Conservation (phyloP, 2,113 vertebrate genomes). For the Phyllopteryx taeniolatus region DNA sequence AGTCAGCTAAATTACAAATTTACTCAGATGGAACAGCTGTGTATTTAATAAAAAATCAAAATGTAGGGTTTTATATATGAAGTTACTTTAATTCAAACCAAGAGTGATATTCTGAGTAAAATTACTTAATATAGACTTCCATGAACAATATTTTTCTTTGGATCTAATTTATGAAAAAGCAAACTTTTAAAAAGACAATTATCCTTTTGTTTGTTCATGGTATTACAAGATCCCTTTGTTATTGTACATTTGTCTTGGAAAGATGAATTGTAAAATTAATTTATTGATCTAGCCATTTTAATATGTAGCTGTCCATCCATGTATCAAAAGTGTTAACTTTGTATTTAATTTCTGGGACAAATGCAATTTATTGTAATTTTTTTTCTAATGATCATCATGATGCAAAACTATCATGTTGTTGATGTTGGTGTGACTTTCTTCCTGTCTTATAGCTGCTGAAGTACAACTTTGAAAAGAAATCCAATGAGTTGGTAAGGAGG, state of each 20-base stretch:
- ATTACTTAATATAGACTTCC: not conserved
- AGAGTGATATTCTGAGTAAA: not conserved
- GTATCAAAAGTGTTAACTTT: not conserved
- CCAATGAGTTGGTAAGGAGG: slow-evolving; percentile 88
- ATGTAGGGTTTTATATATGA: slow-evolving; percentile 12
- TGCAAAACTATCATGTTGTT: slow-evolving; percentile 4
- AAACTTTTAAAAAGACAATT: not conserved
- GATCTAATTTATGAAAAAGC: not conserved
- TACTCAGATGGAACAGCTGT: slow-evolving; percentile 4
- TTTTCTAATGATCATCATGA: not conserved
- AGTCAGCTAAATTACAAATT: slow-evolving; percentile 24
- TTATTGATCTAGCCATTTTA: not conserved
- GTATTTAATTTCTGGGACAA: not conserved
- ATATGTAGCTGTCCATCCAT: not conserved
- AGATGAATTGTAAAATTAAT: not conserved
- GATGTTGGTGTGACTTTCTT: slow-evolving; percentile 36
- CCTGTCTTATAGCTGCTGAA: slow-evolving; percentile 85
- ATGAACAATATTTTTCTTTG: not conserved
- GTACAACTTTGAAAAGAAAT: slow-evolving; percentile 91
- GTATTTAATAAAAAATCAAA: slow-evolving; percentile 29
- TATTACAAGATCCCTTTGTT: not conserved
- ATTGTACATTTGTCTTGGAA: not conserved
- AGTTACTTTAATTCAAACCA: slow-evolving; percentile 18
- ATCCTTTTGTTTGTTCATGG: not conserved
- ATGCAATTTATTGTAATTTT: not conserved